A percentile compares a stretch with the other conserved stretches of the same genome.
These are phyloP conservation scores for Epinephelus fuscoguttatus DNA, from an alignment of 2,113 vertebrate genomes.

Conservation along the genomic window DNA sequence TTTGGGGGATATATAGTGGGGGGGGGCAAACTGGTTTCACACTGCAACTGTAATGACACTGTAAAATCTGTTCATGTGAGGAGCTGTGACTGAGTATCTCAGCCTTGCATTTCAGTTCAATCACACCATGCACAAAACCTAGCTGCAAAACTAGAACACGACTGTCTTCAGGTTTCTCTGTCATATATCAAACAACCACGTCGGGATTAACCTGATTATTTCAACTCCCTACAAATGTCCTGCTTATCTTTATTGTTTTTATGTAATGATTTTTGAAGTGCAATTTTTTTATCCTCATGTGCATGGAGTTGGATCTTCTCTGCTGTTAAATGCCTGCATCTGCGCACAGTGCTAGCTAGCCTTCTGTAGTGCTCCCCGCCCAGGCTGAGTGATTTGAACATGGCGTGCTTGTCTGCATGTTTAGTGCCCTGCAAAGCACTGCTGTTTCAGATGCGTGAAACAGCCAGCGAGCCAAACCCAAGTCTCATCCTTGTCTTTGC, in stretches of 20 bases:
- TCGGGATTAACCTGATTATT: conserved; percentile 29
- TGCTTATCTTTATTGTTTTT: conserved; percentile 26
- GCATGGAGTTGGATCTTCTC: conserved; percentile 64
- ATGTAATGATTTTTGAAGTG: conserved; percentile 67
- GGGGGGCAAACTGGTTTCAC: conserved; percentile 27
- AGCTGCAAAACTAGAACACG: conserved; percentile 48
- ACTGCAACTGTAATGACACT: conserved; percentile 29
- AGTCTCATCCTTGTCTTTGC: conserved; percentile 59
- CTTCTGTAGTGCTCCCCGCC: conserved; percentile 55
- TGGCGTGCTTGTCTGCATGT: conserved; percentile 66
- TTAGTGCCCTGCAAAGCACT: conserved; percentile 57
- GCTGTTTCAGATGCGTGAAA: conserved; percentile 58
- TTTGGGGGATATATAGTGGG: conserved; percentile 8
- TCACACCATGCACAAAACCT: conserved; percentile 22
- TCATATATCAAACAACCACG: conserved; percentile 38
- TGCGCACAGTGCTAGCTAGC: conserved; percentile 54
- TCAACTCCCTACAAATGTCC: conserved; percentile 41
- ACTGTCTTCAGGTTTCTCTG: conserved; percentile 19
- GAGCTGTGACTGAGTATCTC: conserved; percentile 35
- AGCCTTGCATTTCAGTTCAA: conserved; percentile 48
- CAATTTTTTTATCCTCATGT: conserved; percentile 63
- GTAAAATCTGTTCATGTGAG: conserved; percentile 14
- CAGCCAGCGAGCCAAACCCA: conserved; percentile 61
- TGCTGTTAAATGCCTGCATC: conserved; percentile 72
- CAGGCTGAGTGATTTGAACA: conserved; percentile 45